Base-by-base conservation (phyloP, 2,797 vertebrate genomes). In the Myotis vivesi region DNA sequence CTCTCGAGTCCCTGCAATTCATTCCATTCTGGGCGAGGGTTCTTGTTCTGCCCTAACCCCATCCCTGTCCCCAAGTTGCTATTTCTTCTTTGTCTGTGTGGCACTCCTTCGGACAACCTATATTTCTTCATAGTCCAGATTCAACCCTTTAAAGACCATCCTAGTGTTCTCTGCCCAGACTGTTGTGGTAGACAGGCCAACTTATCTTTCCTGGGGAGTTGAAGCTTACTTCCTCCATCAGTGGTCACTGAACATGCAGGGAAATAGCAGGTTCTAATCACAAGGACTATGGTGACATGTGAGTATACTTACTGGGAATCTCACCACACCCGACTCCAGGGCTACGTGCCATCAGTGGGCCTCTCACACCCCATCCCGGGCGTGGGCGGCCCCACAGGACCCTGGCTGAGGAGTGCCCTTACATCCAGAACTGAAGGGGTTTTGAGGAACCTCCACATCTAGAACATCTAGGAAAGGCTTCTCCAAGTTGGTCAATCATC, bases 1-100 rank as follows among this genome's bases (percentile, higher is more conserved):
- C 8, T 22, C 62, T 19, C 12, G 46, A 59, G 16, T 3, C 3
- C 38, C 25, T 23, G 12, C 0, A 8, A 62, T 30, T 5, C 5
- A 30, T 12, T 75, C 22, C 19, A 10, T 20, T 46, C 81, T 12
- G 51, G 16, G 62, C 10, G 30, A 30, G 30, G 49, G 22, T 15
- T 22, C 44, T 23, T 12, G 46, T 22, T 30, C 44, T 33, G 13
- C 23, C 53, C 20, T 16, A 44, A 28, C 6, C 23, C 25, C 22
- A 8, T 1, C 9, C 38, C 2, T 19, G 4, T 23, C 68, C 22
- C 16, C 2, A 6, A 17, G 11, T 6, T 28, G 23, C 41, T 15
- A 19, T 25, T 30, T 33, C 36, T 3, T 15, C 51, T 77, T 22
- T 28, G 23, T 41, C 46, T 57, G 81, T 3, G 1, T 19, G 25